These are phyloP conservation scores for Eudorcas thomsonii DNA, from an alignment of 2,113 vertebrate species.

Conservation along the genomic window DNA sequence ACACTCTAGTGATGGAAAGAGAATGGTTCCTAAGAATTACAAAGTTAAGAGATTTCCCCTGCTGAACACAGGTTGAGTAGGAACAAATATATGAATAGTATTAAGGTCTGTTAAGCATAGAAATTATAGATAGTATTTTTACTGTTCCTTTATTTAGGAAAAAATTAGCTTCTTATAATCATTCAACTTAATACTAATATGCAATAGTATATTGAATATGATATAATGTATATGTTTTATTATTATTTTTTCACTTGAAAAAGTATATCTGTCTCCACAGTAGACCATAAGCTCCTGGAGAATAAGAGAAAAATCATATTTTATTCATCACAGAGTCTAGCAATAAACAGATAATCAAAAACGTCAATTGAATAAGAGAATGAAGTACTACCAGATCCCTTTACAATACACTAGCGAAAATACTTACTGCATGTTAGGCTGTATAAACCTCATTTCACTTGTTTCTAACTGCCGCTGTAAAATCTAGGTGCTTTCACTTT, in stretches of 20 bases:
- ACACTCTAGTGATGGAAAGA: neutral
- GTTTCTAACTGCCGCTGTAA: neutral
- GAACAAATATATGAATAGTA: neutral
- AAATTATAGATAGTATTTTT: neutral
- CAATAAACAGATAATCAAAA: neutral
- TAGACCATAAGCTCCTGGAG: neutral
- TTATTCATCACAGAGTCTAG: neutral
- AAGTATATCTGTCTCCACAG: neutral
- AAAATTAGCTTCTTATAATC: neutral
- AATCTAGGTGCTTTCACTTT: neutral
- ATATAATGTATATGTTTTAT: neutral
- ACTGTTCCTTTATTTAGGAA: neutral
- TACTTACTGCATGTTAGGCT: neutral
- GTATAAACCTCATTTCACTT: neutral
- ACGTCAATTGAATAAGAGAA: neutral
- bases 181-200: neutral
- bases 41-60: conserved; percentile 36
- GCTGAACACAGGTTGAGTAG: neutral
- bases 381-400: neutral
- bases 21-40: conserved; percentile 18
- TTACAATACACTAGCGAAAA: neutral
- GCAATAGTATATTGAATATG: neutral
- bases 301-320: neutral
- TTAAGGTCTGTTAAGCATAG: neutral
- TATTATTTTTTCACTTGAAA: neutral